A percentile compares a stretch with the other conserved stretches of the same genome.
Conservation (phyloP, 1,140 invertebrate genomes). For the Caenorhabditis elegans region DNA sequence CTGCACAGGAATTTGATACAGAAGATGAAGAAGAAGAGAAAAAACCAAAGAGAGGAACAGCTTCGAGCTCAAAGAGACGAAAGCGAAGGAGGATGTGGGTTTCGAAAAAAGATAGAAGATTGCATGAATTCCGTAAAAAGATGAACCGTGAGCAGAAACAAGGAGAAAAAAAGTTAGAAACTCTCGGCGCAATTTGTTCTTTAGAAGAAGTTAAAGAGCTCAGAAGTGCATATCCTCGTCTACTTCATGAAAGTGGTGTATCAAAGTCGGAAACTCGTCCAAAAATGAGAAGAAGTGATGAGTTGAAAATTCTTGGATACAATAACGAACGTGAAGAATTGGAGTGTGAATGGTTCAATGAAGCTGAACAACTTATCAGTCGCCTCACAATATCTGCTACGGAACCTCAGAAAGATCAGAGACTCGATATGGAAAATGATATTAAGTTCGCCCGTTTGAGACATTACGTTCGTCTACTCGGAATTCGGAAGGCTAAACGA, state of each 20-base stretch:
- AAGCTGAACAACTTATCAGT: background rate
- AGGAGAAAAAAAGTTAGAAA: background rate
- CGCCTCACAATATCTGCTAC: background rate
- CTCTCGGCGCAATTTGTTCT: background rate
- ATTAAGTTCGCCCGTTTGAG: conserved; percentile 7
- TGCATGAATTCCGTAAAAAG: background rate
- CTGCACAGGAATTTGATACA: background rate
- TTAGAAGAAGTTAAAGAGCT: background rate
- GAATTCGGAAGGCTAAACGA: background rate
- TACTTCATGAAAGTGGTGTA: background rate
- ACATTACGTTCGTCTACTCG: background rate
- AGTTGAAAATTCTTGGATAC: background rate
- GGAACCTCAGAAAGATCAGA: background rate
- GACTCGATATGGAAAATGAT: background rate
- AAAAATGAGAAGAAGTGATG: background rate
- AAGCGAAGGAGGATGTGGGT: background rate
- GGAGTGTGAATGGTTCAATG: background rate
- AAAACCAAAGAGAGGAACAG: background rate
- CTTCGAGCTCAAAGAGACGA: background rate
- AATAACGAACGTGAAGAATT: conserved; percentile 3
- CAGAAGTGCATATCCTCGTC: background rate
- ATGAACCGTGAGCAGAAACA: background rate
- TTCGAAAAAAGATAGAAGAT: background rate
- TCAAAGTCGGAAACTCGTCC: background rate
- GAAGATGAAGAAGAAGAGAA: background rate